Base-by-base conservation (phyloP, 2,113 vertebrate species). In the Climacteris rufus region DNA sequence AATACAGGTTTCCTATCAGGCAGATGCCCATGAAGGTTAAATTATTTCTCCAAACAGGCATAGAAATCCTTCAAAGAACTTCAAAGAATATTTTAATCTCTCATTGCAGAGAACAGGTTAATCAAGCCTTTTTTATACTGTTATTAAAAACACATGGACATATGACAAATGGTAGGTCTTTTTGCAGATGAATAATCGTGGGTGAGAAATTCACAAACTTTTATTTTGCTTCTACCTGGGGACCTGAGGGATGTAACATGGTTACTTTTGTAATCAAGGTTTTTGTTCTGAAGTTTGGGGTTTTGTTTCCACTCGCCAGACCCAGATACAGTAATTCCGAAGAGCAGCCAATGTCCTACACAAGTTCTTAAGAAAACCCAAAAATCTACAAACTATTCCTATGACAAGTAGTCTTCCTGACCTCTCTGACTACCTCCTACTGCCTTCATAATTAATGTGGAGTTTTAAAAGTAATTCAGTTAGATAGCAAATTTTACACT, bases 301-400 rank as follows among this genome's bases (percentile, higher is more conserved):
- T 3, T 45, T 75, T 82, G 49, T n/a, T 83, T 22, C 54, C 31
- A 63, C 22, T 35, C 0, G 0, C 8, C 4, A 22, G 15, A 23
- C 15, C 5, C 16, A 59, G 75, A 66, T 2, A 3, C 2, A 76
- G 35, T 28, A 35, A 69, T 40, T 76, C 61, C 47, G 40, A 70
- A 83, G 31, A 52, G 45, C n/a, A 84, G n/a, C 7, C 37, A 11
- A 7, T 42, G 31, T 65, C 77, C 66, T 57, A 86, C 9, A 19
- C 3, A 3, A 90, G 19, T 56, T 64, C 66, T 72, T 76, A 56
- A 76, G 83, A 52, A 75, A 69, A 15, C 5, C 72, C 28, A 76
- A n/a, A 63, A 42, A n/a, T 0, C 1, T 39, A 19, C 39, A 23
- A 87, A 20, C 25, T 49, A n/a, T 45, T 81, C 21, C 42, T 42